Conservation (phyloP, 2,113 vertebrate genomes). For the Malurus alboscapulatus region DNA sequence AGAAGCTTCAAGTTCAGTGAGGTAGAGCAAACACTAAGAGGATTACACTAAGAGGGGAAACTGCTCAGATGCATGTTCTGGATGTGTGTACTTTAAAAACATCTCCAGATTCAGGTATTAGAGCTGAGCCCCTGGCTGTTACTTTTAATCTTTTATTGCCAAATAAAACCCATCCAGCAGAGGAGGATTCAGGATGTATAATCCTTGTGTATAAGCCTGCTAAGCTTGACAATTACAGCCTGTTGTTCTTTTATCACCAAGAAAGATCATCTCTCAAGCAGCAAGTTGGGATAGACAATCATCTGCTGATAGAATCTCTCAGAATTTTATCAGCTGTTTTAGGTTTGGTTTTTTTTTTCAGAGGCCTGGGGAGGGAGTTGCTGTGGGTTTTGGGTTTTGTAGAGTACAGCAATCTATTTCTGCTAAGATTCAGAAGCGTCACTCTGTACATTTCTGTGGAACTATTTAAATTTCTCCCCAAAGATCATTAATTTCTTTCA, state of each 20-base stretch:
- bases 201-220: slow-evolving; percentile 64
- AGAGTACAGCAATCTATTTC: neutral
- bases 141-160: slow-evolving; percentile 70
- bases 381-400: neutral
- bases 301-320: neutral
- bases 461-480: neutral
- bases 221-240: slow-evolving; percentile 71
- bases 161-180: slow-evolving; percentile 71
- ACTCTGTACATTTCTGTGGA: neutral
- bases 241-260: slow-evolving; percentile 72
- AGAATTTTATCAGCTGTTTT: neutral
- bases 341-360: neutral
- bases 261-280: slow-evolving; percentile 6
- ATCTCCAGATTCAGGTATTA: slow-evolving; percentile 58
- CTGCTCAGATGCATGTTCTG: neutral
- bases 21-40: slow-evolving; percentile 69
- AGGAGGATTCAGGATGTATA: slow-evolving; percentile 68
- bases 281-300: neutral
- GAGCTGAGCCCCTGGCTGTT: slow-evolving; percentile 68
- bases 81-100: slow-evolving; percentile 49
- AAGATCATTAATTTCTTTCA: neutral
- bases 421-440: neutral
- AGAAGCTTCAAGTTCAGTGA: slow-evolving; percentile 39
- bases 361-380: neutral
- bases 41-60: slow-evolving; percentile 69